Evolutionary conservation across 2,113 vertebrate genomes (phyloP).

Genomic region (Climacteris rufus): DNA sequence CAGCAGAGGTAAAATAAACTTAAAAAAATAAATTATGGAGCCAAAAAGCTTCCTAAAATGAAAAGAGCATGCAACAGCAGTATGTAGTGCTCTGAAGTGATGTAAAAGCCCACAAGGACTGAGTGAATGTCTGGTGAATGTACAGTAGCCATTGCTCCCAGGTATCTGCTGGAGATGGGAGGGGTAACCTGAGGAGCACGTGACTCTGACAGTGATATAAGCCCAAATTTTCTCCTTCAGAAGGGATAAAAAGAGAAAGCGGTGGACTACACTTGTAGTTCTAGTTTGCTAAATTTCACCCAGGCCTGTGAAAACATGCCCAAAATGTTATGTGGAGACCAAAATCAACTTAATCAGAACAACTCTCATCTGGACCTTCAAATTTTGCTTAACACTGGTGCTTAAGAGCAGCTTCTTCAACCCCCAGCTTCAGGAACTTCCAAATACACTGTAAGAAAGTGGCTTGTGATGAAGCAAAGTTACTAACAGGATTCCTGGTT

Average conservation of each 20-base stretch:
- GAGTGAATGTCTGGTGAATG: neutral
- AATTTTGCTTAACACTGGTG: neutral
- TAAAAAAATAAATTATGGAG: neutral
- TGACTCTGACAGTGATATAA: neutral
- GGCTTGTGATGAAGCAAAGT: neutral
- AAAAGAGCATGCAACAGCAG: neutral
- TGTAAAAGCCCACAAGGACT: neutral
- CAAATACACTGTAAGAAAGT: neutral
- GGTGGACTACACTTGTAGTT: neutral
- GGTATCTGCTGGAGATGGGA: neutral
- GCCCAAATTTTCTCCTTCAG: neutral
- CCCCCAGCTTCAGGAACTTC: neutral
- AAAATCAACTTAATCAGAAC: neutral
- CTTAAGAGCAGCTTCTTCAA: neutral
- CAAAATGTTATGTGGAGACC: neutral
- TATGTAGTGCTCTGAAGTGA: neutral
- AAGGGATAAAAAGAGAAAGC: neutral
- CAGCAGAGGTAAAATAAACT: neutral
- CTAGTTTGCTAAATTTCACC: neutral
- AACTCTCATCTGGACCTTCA: neutral
- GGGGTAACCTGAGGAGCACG: fast-evolving
- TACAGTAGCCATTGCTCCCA: neutral
- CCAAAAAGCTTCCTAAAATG: neutral
- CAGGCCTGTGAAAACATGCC: neutral
- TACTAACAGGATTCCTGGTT: neutral